Evolutionary conservation across 2,797 vertebrate species (phyloP).

Genomic region (Heteromormyrus szaboi): DNA sequence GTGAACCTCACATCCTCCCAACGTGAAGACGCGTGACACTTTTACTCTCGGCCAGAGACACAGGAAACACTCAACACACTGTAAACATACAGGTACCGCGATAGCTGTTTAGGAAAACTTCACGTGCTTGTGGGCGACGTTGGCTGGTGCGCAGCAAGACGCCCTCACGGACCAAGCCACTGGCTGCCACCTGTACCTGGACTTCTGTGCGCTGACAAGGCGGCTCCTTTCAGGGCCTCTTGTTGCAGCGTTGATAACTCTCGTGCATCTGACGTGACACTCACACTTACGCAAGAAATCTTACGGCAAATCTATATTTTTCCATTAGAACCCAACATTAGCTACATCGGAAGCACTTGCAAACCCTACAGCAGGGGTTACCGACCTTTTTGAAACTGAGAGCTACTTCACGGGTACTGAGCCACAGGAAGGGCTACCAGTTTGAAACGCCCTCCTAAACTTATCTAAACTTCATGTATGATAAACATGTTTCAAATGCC

Average conservation of each 20-base stretch:
- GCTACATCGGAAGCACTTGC: not conserved
- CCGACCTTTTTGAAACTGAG: too few relatives aligned
- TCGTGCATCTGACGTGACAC: not conserved
- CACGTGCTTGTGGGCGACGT: not conserved
- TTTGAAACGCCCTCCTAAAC: too few relatives aligned
- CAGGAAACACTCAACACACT: not conserved
- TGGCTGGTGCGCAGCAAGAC: not conserved
- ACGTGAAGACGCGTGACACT: not conserved
- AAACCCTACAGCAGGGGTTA: not conserved
- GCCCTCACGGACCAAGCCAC: not conserved
- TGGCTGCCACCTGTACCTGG: constrained; percentile 69
- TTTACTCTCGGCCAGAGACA: not conserved
- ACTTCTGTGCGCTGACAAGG: constrained; percentile 71
- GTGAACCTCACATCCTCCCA: not conserved
- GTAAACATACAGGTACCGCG: not conserved
- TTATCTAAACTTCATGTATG: too few relatives aligned
- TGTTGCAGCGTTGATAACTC: constrained; percentile 48
- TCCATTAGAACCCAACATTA: not conserved
- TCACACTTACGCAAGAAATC: not conserved
- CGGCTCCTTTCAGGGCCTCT: constrained; percentile 77
- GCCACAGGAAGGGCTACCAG: too few relatives aligned
- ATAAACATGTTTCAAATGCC: too few relatives aligned
- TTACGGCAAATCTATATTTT: not conserved
- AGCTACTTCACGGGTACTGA: too few relatives aligned
- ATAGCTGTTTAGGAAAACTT: not conserved